phyloP scores from a whole-genome alignment of 2,797 vertebrate species.

The Urosaurus nigricauda region DNA sequence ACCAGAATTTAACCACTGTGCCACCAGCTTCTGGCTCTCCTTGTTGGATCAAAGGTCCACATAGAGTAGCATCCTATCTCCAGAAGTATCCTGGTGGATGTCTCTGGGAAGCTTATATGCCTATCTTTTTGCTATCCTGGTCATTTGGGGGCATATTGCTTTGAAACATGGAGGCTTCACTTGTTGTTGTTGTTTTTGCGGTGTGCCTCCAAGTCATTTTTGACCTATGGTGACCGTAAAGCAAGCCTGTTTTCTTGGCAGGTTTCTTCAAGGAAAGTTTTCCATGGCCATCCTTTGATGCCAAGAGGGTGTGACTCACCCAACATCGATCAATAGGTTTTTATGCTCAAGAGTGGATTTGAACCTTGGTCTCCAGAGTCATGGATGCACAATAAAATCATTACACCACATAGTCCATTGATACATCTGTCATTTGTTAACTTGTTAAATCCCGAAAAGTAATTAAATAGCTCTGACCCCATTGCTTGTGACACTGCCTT shows the following conservation, averaged over 20 bases:
- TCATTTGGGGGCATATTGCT: neutral
- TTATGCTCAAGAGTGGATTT: too few relatives aligned
- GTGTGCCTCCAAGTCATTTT: too few relatives aligned
- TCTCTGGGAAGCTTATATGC: neutral
- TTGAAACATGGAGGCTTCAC: neutral
- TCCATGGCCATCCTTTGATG: too few relatives aligned
- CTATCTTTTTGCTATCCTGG: neutral
- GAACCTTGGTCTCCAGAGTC: too few relatives aligned
- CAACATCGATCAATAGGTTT: too few relatives aligned
- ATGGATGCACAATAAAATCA: too few relatives aligned
- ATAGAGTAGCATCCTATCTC: neutral
- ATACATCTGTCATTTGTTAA: neutral
- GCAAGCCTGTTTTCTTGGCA: too few relatives aligned
- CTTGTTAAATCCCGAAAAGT: neutral
- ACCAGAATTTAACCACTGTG: too few relatives aligned
- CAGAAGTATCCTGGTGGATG: neutral
- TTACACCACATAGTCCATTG: neutral
- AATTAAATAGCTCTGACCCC: too few relatives aligned
- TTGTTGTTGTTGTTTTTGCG: neutral
- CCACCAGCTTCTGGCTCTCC: neutral
- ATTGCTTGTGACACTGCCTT: neutral
- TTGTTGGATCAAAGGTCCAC: neutral
- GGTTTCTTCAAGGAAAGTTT: too few relatives aligned
- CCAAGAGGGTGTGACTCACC: too few relatives aligned
- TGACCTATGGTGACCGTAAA: too few relatives aligned